phyloP scores from a whole-genome alignment of 1,140 invertebrate genomes.

The Heliconius himera region DNA sequence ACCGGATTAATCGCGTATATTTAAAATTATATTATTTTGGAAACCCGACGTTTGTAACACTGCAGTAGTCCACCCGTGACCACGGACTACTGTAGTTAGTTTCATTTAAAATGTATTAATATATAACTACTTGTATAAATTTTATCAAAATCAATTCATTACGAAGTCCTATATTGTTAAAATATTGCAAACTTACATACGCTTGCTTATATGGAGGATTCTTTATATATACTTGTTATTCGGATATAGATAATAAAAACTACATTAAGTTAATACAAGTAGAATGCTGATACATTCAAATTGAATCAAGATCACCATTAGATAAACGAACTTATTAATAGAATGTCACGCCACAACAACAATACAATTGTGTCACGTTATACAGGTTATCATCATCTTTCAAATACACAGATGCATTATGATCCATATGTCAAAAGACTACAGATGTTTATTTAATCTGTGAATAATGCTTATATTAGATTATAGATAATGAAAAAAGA shows the following conservation, averaged over 20 bases:
- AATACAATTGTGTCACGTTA: constrained; percentile 1
- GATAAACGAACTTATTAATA: constrained; percentile 53
- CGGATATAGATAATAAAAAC: neutral
- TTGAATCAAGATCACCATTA: constrained; percentile 34
- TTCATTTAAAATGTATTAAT: no score
- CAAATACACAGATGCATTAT: constrained; percentile 3
- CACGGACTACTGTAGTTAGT: no score
- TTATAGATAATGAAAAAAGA: neutral
- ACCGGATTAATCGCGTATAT: no score
- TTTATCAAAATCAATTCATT: no score
- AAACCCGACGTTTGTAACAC: no score
- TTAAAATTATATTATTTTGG: no score
- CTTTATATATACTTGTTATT: no score
- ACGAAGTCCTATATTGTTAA: no score
- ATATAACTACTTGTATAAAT: neutral
- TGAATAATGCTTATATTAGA: constrained; percentile 9
- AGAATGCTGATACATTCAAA: neutral
- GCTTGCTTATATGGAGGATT: no score
- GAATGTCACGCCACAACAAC: constrained; percentile 39
- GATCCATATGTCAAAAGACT: neutral
- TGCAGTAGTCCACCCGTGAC: no score
- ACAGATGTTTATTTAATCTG: constrained; percentile 4
- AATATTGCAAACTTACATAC: no score
- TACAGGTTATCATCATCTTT: constrained; percentile 12
- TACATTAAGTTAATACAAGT: neutral